phyloP scores from a whole-genome alignment of 2,113 vertebrate species.

The Epinephelus lanceolatus region DNA sequence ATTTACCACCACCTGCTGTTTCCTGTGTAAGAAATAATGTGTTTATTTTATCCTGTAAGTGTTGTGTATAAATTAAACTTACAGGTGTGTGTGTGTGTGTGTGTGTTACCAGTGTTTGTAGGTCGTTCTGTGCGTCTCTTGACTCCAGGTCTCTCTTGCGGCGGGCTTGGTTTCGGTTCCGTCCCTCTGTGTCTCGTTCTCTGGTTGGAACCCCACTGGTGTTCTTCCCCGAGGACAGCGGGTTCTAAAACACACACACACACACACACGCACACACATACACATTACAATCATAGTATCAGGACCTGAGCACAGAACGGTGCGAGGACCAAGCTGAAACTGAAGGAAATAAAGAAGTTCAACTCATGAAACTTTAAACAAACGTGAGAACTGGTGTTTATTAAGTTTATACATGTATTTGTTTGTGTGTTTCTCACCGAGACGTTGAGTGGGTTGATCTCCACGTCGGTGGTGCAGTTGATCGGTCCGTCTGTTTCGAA shows the following conservation, averaged over 20 bases:
- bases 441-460: conserved; percentile 94
- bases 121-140: conserved; percentile 74
- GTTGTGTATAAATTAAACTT: too few relatives aligned
- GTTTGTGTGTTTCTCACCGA: conserved; percentile 83
- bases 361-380: too few relatives aligned
- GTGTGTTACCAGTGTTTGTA: conserved; percentile 88
- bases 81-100: background rate
- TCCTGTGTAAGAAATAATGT: too few relatives aligned
- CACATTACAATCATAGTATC: too few relatives aligned
- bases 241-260: conserved; percentile 69
- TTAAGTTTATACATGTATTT: background rate
- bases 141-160: conserved; percentile 86
- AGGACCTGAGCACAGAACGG: too few relatives aligned
- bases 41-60: too few relatives aligned
- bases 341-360: too few relatives aligned
- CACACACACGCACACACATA: conserved; percentile 41
- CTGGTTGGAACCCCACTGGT: conserved; percentile 59
- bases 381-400: background rate
- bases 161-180: conserved; percentile 78
- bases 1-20: too few relatives aligned
- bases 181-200: conserved; percentile 80
- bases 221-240: conserved; percentile 82
- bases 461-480: conserved; percentile 91
- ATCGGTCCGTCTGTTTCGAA: conserved; percentile 95
- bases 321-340: too few relatives aligned